phyloP scores from a whole-genome alignment of 2,797 vertebrate genomes.

The Epinephelus malabaricus region DNA sequence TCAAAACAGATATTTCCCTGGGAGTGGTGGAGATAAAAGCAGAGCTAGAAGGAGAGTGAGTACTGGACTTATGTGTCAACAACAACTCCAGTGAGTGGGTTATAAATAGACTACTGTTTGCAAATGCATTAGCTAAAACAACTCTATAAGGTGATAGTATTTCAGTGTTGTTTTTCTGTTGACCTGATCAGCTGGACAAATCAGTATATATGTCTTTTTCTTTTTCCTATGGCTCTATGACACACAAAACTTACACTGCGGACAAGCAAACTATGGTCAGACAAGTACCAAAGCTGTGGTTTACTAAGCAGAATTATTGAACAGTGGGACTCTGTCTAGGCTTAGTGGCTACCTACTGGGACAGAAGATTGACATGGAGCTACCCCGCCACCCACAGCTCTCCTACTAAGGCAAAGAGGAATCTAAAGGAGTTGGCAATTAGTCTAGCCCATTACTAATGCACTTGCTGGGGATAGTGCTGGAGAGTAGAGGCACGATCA shows the following conservation, averaged over 20 bases:
- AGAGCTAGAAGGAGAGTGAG: background rate
- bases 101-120: background rate
- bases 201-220: background rate
- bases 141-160: background rate
- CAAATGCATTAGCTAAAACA: background rate
- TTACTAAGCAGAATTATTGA: constrained; percentile 29
- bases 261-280: constrained; percentile 2
- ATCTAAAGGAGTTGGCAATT: constrained; percentile 62
- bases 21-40: background rate
- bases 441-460: constrained; percentile 54
- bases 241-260: constrained; percentile 3
- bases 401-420: constrained; percentile 38
- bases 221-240: background rate
- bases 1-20: background rate
- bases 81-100: background rate
- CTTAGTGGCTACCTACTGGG: constrained; percentile 41
- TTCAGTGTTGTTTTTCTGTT: background rate
- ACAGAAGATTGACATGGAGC: constrained; percentile 55
- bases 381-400: constrained; percentile 53
- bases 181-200: background rate
- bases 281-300: constrained; percentile 21
- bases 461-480: constrained; percentile 24
- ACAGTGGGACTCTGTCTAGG: constrained; percentile 18
- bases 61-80: background rate
- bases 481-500: constrained; percentile 34